phyloP scores from a whole-genome alignment of 1,140 invertebrate genomes.

The Orussus abietinus region DNA sequence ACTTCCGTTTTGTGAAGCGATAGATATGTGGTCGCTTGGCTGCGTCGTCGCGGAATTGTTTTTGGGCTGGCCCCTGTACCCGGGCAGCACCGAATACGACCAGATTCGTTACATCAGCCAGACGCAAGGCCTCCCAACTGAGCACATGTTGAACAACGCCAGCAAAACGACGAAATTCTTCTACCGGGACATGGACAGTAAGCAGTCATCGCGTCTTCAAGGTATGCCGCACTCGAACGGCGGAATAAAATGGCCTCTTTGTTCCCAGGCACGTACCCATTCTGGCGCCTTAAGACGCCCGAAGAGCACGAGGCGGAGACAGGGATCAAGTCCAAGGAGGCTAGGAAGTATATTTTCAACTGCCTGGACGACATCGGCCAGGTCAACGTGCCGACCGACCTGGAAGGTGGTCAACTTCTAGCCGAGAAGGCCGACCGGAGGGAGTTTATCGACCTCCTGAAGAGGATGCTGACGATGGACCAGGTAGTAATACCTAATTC shows the following conservation, averaged over 20 bases:
- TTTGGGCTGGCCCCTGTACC: constrained; percentile 98
- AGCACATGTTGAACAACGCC: constrained; percentile 98
- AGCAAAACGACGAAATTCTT: constrained; percentile 99
- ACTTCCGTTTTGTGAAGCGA: constrained; percentile 98
- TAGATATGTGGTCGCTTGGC: constrained; percentile 99
- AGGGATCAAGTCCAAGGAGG: constrained; percentile 98
- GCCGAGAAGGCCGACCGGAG: constrained; percentile 94
- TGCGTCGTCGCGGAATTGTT: constrained; percentile 99
- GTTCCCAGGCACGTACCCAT: constrained; percentile 75
- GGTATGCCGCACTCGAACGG: neutral
- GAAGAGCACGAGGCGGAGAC: constrained; percentile 98
- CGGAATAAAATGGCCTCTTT: constrained; percentile 4
- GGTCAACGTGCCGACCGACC: constrained; percentile 94
- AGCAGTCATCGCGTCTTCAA: constrained; percentile 16
- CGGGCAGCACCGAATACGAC: constrained; percentile 99
- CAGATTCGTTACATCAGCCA: constrained; percentile 92
- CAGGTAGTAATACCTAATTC: constrained; percentile 69
- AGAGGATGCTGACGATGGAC: constrained; percentile 97
- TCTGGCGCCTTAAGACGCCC: constrained; percentile 96
- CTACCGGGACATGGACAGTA: constrained; percentile 90
- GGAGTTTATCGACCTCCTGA: constrained; percentile 95
- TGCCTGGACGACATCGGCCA: constrained; percentile 98
- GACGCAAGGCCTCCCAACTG: constrained; percentile 91
- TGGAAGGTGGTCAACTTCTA: constrained; percentile 90
- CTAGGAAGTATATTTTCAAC: constrained; percentile 99